Conservation (phyloP, 2,888 invertebrate species). For the Malachius bipustulatus region DNA sequence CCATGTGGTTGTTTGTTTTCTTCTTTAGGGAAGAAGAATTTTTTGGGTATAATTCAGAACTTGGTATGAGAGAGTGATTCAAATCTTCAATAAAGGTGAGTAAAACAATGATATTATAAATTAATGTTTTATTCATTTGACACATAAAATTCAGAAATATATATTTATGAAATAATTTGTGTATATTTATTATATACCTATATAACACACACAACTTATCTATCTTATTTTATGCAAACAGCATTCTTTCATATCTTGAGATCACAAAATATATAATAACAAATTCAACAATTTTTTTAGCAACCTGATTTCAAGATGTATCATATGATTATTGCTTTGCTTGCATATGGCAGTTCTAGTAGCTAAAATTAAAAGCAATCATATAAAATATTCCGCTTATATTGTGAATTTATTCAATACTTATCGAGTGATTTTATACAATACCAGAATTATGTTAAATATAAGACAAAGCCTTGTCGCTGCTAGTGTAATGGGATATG, state of each 20-base stretch:
- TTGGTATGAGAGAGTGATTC: no score
- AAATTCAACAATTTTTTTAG: slow-evolving; percentile 32
- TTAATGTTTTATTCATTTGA: slow-evolving; percentile 37
- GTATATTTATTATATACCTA: slow-evolving; percentile 34
- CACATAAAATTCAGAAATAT: slow-evolving; percentile 40
- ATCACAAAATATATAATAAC: slow-evolving; percentile 39
- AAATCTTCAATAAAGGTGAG: no score
- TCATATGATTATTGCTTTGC: neutral
- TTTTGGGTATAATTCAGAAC: no score
- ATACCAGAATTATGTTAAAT: no score
- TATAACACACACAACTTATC: slow-evolving; percentile 33
- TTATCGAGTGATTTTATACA: no score
- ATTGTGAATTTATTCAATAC: no score
- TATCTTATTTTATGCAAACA: slow-evolving; percentile 22
- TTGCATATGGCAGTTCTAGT: neutral
- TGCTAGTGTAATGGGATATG: no score
- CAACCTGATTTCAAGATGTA: neutral
- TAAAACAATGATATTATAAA: slow-evolving; percentile 27
- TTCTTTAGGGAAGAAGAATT: no score
- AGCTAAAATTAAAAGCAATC: no score
- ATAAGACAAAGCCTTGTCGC: no score
- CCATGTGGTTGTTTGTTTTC: no score
- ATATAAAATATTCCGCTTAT: no score
- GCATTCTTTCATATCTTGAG: slow-evolving; percentile 32
- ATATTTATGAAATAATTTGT: slow-evolving; percentile 36